Conservation (phyloP, 2,888 invertebrate genomes). For the Spilosoma lubricipeda region DNA sequence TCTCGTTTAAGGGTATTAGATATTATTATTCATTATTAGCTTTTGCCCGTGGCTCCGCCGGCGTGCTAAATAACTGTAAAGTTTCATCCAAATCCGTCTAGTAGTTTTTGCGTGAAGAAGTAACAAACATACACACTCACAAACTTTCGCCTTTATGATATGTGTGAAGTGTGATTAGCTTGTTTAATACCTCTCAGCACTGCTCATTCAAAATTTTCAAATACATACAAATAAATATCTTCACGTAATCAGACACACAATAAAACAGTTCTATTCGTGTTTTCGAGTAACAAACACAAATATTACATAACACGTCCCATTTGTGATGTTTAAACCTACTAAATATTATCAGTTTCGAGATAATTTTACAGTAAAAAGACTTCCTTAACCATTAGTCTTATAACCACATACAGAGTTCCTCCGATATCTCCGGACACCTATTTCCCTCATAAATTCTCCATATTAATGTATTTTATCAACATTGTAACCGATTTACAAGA, state of each 20-base stretch:
- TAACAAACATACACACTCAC: too few relatives aligned
- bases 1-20: too few relatives aligned
- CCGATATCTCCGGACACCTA: constrained; percentile 4
- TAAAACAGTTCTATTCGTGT: not conserved
- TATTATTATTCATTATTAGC: not conserved
- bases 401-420: not conserved
- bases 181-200: not conserved
- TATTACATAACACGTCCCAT: not conserved
- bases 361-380: not conserved
- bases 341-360: not conserved
- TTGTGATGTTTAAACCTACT: not conserved
- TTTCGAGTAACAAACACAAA: not conserved
- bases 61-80: too few relatives aligned
- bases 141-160: too few relatives aligned
- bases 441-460: constrained; percentile 13
- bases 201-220: not conserved
- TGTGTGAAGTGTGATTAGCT: too few relatives aligned
- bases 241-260: not conserved
- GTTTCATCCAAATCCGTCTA: too few relatives aligned
- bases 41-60: too few relatives aligned
- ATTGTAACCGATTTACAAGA: constrained; percentile 24
- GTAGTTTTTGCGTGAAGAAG: too few relatives aligned
- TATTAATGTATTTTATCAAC: constrained; percentile 27
- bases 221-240: not conserved
- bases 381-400: not conserved